Conservation (phyloP, 2,113 vertebrate genomes). For the Xerus inauris region DNA sequence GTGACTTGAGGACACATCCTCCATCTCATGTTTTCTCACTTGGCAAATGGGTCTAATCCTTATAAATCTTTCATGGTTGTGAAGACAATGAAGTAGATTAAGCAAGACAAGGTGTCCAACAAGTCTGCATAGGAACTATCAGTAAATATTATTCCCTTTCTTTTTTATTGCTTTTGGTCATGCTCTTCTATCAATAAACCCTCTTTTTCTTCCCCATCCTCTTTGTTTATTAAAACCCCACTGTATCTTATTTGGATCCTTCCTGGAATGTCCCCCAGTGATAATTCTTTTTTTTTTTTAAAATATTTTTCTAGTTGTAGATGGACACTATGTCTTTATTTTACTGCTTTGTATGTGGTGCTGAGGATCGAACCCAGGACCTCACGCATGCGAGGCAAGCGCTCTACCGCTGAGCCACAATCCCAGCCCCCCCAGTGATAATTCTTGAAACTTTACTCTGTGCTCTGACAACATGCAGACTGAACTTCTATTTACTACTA, state of each 20-base stretch:
- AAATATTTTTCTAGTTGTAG: no score
- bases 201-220: neutral
- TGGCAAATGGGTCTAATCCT: neutral
- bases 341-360: no score
- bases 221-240: neutral
- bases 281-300: no score
- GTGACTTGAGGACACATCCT: neutral
- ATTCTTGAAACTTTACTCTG: constrained; percentile 2
- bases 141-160: neutral
- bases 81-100: neutral
- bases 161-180: neutral
- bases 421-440: neutral
- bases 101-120: neutral
- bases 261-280: neutral
- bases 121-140: neutral
- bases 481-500: neutral
- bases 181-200: neutral
- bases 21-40: neutral
- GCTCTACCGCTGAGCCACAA: no score
- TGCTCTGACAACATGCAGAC: neutral
- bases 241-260: neutral
- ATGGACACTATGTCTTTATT: no score
- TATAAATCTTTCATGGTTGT: neutral
- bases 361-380: no score
- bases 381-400: no score